Base-by-base conservation (phyloP, 2,113 vertebrate genomes). In the Saimiri boliviensis region DNA sequence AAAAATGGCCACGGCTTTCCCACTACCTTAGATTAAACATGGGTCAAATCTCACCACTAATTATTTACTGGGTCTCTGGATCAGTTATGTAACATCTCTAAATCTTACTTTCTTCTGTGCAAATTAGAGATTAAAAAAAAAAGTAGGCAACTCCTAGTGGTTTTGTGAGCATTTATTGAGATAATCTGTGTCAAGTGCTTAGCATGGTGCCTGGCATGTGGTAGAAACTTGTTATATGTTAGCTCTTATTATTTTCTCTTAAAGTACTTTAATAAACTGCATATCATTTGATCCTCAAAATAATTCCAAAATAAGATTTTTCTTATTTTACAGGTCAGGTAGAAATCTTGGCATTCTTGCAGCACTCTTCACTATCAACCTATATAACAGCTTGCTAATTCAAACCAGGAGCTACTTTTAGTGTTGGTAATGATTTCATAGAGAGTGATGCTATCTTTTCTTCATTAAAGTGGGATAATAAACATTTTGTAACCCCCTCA, bases 151-250 rank as follows among this genome's bases (percentile, higher is more conserved):
- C 45, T 79, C 77, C 16, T 81, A 47, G 80, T 74, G 27, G 70
- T 91, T 91, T 45, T 84, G 60, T 94, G 77, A 95, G 14, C 49
- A 56, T 95, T 89, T 94, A 86, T 89, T 92, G 79, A 85, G 58
- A 84, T 83, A 49, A 80, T 95, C 73, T 93, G 49, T 85, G 71
- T 81, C 54, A 84, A 87, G 54, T 32, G 47, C 81, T 97, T 86
- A 95, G 66, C 40, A 2, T 58, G 52, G 77, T 89, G 23, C 17
- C 35, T 70, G 83, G n/a, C 74, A 25, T 81, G 45, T 71, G 60
- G 68, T 56, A 66, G 80, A 40, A 47, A 35, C 32, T 88, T 86
- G 56, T 84, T 86, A 25, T 37, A 71, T 71, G 37, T 74, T 91
- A 86, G 47, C 60, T 54, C 11, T 73, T 86, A 70, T 74, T 90